These are phyloP conservation scores for Dicrurus megarhynchus DNA, from an alignment of 2,113 vertebrate genomes.

Conservation along the genomic window DNA sequence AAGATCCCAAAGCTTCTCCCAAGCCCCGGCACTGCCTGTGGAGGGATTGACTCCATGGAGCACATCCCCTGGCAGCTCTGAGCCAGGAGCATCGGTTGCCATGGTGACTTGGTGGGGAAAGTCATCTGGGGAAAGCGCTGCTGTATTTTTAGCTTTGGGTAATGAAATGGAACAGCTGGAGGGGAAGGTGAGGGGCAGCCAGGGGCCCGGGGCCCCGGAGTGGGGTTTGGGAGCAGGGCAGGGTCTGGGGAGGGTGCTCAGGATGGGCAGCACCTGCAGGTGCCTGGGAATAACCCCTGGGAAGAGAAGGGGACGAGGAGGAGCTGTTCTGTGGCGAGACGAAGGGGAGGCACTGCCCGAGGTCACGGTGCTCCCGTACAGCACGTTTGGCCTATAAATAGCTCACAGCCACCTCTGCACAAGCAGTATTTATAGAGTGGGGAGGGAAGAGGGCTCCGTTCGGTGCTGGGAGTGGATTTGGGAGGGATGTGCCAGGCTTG, in stretches of 20 bases:
- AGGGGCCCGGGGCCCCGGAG: not conserved
- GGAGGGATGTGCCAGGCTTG: not conserved
- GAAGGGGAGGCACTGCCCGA: conserved; percentile 1
- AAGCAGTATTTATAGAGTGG: conserved; percentile 36
- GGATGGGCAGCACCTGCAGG: not conserved
- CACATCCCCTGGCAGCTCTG: not conserved
- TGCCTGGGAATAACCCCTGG: not conserved
- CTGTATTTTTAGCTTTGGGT: conserved; percentile 50
- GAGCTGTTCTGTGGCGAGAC: not conserved
- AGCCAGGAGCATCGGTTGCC: conserved; percentile 44
- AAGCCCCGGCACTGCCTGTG: not conserved
- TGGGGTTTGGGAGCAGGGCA: not conserved
- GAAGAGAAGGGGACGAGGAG: not conserved
- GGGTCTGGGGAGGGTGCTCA: not conserved
- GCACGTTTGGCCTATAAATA: conserved; percentile 40
- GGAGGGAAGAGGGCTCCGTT: not conserved
- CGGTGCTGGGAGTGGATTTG: not conserved
- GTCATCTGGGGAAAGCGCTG: conserved; percentile 29
- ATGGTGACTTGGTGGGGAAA: conserved; percentile 20
- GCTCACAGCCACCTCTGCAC: conserved; percentile 16
- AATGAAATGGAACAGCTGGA: conserved; percentile 40
- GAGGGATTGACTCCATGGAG: not conserved
- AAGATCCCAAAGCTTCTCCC: not conserved
- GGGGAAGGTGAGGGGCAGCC: conserved; percentile 3
- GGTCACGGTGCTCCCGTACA: not conserved